A percentile compares a stretch with the other conserved stretches of the same genome.
phyloP scores from a whole-genome alignment of 2,888 invertebrate genomes.

The Dasypogon diadema region DNA sequence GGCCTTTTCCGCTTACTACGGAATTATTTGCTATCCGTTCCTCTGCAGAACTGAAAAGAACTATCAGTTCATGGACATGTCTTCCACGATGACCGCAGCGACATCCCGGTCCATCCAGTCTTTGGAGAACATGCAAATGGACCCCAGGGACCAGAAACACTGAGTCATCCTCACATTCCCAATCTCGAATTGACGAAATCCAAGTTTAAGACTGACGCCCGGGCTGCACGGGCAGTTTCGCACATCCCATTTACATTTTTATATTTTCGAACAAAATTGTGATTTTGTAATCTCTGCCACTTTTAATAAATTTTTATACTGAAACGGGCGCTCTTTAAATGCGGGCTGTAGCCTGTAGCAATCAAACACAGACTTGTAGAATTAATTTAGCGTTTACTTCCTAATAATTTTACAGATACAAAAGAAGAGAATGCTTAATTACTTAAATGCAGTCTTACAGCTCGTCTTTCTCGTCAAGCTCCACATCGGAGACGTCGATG shows the following conservation, averaged over 20 bases:
- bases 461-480: constrained; percentile 74
- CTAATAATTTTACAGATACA: neutral
- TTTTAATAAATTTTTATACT: constrained; percentile 13
- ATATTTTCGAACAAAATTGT: constrained; percentile 8
- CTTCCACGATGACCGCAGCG: constrained; percentile 66
- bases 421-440: neutral
- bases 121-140: constrained; percentile 63
- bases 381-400: neutral
- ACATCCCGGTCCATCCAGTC: constrained; percentile 68
- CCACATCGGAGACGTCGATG: constrained; percentile 91
- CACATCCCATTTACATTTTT: constrained; percentile 14
- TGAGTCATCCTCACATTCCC: constrained; percentile 48
- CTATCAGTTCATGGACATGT: constrained; percentile 67
- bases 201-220: constrained; percentile 44
- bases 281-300: neutral
- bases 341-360: too few species aligned
- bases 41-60: constrained; percentile 70
- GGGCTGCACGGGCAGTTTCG: too few species aligned
- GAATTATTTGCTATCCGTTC: constrained; percentile 76
- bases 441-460: constrained; percentile 27
- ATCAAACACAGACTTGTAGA: too few species aligned
- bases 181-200: constrained; percentile 38
- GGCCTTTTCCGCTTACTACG: constrained; percentile 72
- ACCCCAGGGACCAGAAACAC: constrained; percentile 65
- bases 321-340: neutral